These are phyloP conservation scores for Calliopum simillimum DNA, from an alignment of 2,888 invertebrate genomes.

Conservation along the genomic window DNA sequence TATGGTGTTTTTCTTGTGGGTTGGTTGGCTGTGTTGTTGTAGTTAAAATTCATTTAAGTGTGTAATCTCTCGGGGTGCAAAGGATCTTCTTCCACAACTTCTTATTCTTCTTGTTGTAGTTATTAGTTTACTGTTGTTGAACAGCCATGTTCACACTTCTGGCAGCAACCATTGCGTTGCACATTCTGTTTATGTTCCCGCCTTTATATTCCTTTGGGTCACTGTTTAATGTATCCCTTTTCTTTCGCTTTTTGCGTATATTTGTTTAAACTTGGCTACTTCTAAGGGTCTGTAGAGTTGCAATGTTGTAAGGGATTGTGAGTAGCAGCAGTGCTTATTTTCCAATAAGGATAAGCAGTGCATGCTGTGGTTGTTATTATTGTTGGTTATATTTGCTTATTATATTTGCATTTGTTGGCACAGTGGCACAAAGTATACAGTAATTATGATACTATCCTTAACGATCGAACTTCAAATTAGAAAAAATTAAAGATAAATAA, in stretches of 20 bases:
- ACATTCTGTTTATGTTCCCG: neutral
- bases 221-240: conserved; percentile 1
- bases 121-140: conserved; percentile 11
- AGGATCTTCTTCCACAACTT: neutral
- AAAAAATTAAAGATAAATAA: too few relatives aligned
- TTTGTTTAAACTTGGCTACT: neutral
- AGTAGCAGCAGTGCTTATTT: neutral
- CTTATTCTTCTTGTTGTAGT: neutral
- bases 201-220: conserved; percentile 6
- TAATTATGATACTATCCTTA: too few relatives aligned
- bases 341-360: conserved; percentile 12
- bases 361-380: too few relatives aligned
- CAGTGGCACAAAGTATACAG: too few relatives aligned
- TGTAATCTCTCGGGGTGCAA: conserved; percentile 38
- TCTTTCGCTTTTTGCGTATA: neutral
- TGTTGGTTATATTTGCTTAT: too few relatives aligned
- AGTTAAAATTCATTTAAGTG: conserved; percentile 5
- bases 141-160: conserved; percentile 30
- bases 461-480: too few relatives aligned
- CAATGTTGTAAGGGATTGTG: neutral
- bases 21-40: neutral
- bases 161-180: conserved; percentile 13
- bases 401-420: too few relatives aligned
- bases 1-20: neutral
- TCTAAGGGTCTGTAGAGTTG: too few relatives aligned